Percentiles rank a stretch among this genome's conserved stretches.
Conservation (phyloP, 2,888 invertebrate genomes). For the Acleris laterana region DNA sequence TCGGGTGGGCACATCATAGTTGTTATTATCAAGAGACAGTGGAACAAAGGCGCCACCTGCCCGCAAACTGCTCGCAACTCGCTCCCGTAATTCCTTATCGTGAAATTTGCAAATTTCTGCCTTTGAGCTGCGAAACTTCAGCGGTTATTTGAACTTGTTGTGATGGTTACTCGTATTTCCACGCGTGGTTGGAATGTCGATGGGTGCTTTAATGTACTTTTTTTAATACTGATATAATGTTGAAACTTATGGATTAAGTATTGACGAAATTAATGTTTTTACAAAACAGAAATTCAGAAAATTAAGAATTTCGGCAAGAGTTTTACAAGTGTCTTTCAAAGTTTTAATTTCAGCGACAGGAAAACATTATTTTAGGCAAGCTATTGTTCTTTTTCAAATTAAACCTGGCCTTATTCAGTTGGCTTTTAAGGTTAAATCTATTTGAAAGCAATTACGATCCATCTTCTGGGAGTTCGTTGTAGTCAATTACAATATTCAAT, state of each 20-base stretch:
- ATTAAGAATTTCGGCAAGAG: no score
- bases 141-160: constrained; percentile 47
- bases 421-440: constrained; percentile 25
- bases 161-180: constrained; percentile 6
- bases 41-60: constrained; percentile 64
- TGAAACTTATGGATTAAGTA: not conserved
- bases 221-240: not conserved
- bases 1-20: constrained; percentile 54
- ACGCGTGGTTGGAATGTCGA: constrained; percentile 10
- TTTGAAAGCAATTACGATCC: constrained; percentile 33
- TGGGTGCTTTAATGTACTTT: not conserved
- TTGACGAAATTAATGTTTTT: no score
- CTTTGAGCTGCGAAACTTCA: constrained; percentile 56
- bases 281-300: no score
- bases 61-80: constrained; percentile 61
- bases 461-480: constrained; percentile 24
- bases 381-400: not conserved
- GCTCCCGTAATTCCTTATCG: constrained; percentile 61
- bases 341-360: no score
- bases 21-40: constrained; percentile 63
- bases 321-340: no score
- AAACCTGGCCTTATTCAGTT: constrained; percentile 1
- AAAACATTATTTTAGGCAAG: no score
- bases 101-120: constrained; percentile 52
- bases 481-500: constrained; percentile 31